phyloP scores from a whole-genome alignment of 2,113 vertebrate species.

The Fukomys damarensis region DNA sequence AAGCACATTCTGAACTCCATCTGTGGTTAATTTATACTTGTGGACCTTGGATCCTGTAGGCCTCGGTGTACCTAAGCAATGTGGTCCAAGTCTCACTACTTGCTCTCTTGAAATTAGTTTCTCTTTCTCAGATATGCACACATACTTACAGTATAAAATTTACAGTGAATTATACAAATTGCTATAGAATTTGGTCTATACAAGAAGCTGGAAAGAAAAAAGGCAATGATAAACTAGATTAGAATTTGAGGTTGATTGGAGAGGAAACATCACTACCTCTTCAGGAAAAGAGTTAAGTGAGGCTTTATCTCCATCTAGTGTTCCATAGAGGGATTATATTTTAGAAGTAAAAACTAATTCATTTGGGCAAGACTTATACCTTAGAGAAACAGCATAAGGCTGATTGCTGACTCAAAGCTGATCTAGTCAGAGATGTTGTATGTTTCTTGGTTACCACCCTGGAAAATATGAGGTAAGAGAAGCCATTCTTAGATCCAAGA shows the following conservation, averaged over 20 bases:
- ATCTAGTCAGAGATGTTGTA: not conserved
- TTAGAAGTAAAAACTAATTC: not conserved
- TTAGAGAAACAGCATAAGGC: not conserved
- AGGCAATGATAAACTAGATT: not conserved
- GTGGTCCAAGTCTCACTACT: not conserved
- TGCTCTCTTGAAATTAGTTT: not conserved
- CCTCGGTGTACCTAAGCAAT: too few relatives aligned
- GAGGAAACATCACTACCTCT: accelerated
- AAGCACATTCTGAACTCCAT: not conserved
- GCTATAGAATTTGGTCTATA: not conserved
- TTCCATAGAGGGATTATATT: not conserved
- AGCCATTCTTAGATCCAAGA: not conserved
- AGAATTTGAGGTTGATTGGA: not conserved
- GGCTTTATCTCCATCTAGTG: conserved; percentile 52
- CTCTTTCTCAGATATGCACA: not conserved
- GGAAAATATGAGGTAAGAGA: not conserved
- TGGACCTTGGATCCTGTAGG: not conserved
- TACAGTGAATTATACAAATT: not conserved
- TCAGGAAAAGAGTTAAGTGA: not conserved
- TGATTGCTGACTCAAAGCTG: not conserved
- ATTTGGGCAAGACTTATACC: not conserved
- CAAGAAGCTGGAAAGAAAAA: not conserved
- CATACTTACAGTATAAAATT: not conserved
- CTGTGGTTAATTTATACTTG: not conserved
- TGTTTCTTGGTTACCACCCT: not conserved